Evolutionary conservation across 2,113 vertebrate species (phyloP).

Genomic region (Caranx ignobilis): DNA sequence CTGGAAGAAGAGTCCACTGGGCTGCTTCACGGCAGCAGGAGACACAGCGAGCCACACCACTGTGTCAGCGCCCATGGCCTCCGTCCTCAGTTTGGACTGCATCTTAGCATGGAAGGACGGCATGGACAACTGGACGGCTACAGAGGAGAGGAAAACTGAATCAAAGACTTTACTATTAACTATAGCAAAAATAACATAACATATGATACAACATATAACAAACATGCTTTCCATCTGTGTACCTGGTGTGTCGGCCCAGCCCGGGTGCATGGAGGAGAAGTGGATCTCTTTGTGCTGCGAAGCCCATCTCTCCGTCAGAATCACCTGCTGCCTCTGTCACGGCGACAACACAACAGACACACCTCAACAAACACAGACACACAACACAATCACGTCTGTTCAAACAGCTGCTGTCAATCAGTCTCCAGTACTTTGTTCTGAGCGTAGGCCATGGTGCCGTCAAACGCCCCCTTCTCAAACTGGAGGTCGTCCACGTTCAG

Average conservation of each 20-base stretch:
- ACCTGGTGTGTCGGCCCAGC: constrained; percentile 90
- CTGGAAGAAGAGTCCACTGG: constrained; percentile 87
- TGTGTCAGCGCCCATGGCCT: constrained; percentile 87
- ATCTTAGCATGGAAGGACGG: constrained; percentile 86
- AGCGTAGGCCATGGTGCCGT: constrained; percentile 90
- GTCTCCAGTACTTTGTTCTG: constrained; percentile 88
- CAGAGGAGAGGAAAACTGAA: not conserved
- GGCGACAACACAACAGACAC: constrained; percentile 4
- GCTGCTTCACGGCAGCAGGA: constrained; percentile 68
- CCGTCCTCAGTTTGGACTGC: constrained; percentile 84
- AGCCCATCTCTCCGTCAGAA: constrained; percentile 87
- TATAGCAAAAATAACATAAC: too few relatives aligned
- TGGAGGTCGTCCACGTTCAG: constrained; percentile 88
- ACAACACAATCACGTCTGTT: fast-evolving
- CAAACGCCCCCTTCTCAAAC: constrained; percentile 85
- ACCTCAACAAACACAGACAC: not conserved
- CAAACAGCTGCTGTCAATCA: too few relatives aligned
- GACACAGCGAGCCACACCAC: constrained; percentile 83
- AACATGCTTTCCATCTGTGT: not conserved
- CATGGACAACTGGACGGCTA: constrained; percentile 85
- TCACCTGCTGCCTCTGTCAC: constrained; percentile 88
- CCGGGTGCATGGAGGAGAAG: constrained; percentile 89
- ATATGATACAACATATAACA: too few relatives aligned
- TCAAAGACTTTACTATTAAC: too few relatives aligned
- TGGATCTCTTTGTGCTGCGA: constrained; percentile 83